These are phyloP conservation scores for Lutraria lutraria DNA, from an alignment of 2,888 invertebrate species.

Conservation along the genomic window DNA sequence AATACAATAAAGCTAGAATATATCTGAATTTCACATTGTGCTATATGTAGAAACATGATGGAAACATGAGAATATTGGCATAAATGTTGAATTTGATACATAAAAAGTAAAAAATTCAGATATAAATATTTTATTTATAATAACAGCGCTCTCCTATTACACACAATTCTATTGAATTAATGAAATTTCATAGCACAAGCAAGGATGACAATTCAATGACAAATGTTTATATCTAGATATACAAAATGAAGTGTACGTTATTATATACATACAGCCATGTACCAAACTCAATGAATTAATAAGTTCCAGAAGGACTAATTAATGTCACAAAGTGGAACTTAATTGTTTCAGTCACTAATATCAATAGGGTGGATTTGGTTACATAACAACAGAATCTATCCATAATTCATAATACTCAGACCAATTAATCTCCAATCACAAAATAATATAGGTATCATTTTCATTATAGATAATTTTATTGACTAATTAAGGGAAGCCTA, in stretches of 20 bases:
- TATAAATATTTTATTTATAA: neutral
- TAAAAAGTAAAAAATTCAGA: neutral
- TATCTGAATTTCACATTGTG: neutral
- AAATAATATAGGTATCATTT: neutral
- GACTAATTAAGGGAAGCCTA: neutral
- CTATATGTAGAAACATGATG: neutral
- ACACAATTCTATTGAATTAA: neutral
- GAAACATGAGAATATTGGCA: neutral
- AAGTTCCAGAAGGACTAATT: neutral
- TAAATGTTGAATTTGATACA: conserved; percentile 19
- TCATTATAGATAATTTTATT: neutral
- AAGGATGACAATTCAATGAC: neutral
- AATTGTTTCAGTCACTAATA: neutral
- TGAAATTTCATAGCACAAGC: neutral
- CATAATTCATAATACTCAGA: neutral
- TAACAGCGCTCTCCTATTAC: neutral
- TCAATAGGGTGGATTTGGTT: neutral
- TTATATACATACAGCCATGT: neutral
- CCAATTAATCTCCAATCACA: neutral
- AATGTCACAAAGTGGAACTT: neutral
- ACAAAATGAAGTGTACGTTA: neutral
- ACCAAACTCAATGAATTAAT: neutral
- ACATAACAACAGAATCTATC: neutral
- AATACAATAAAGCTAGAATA: neutral
- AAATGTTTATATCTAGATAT: neutral